Evolutionary conservation across 2,888 invertebrate species (phyloP).

Genomic region (Malacosoma neustria): DNA sequence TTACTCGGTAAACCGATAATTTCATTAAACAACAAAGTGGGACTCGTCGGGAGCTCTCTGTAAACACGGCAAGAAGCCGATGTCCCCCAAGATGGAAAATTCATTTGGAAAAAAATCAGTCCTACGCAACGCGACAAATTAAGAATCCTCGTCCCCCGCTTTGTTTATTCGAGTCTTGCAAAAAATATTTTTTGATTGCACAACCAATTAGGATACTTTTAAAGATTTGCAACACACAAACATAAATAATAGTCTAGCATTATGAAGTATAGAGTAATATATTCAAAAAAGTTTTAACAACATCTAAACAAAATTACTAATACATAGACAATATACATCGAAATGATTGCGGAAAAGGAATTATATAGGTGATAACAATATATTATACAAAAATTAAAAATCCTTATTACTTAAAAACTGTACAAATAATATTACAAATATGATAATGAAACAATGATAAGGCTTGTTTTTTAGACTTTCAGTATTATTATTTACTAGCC

Average conservation of each 20-base stretch:
- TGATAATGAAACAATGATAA: no score
- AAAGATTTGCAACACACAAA: conserved; percentile 13
- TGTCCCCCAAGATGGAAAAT: conserved; percentile 70
- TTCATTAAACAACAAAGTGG: conserved; percentile 75
- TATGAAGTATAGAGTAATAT: no score
- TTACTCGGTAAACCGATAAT: conserved; percentile 75
- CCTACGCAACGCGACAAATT: conserved; percentile 44
- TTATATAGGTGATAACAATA: background rate
- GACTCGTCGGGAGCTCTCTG: conserved; percentile 54
- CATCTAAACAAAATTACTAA: no score
- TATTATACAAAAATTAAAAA: background rate
- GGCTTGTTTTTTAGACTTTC: no score
- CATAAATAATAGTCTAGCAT: no score
- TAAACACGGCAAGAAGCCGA: conserved; percentile 72
- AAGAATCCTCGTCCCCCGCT: conserved; percentile 31
- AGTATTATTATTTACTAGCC: no score
- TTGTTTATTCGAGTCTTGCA: conserved; percentile 28
- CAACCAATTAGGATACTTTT: conserved; percentile 17
- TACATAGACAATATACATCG: no score
- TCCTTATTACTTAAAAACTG: no score
- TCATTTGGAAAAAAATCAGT: conserved; percentile 66
- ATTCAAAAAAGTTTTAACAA: no score
- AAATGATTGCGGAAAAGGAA: no score
- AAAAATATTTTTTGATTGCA: conserved; percentile 20
- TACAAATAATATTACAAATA: no score